Evolutionary conservation across 2,888 invertebrate species (phyloP), one percentile per base, ranked within the genome.

Genomic region (Epistrophella euchroma): DNA sequence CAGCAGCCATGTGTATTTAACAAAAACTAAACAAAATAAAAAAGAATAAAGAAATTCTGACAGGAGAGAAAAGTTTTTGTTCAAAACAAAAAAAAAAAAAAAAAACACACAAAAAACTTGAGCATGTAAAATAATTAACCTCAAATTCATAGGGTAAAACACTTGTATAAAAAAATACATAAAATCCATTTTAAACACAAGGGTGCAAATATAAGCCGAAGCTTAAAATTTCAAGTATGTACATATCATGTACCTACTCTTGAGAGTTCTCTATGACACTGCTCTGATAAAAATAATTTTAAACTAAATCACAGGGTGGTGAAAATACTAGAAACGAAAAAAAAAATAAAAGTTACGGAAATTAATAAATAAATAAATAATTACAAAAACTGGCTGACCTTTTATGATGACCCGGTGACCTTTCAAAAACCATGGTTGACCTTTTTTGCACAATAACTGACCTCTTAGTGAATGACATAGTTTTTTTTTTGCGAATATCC

Each of bases 71-170:
- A 47, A 64, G 64, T 45, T 45, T 47, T 25, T 66, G 19, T 47
- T 66, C 28, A 66, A 35, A 66, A 28, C 11, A 28, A 28, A 28
- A 17, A 17, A n/a, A n/a, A 62, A n/a, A 40, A 10, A 2, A 37
- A 17, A 28, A 28, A 11, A 7, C 5, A 17, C 4, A 25, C 4
- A 25, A 60, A 56, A 56, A 56, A 32, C 10, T 2, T 56, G 56
- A 58, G 19, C 17, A 58, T 25, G 40, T 60, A 62, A 62, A 62
- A 62, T 62, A 40, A 62, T 62, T 62, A 62, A 62, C 60, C 60
- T 40, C 58, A 22, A 2, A 37, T 37, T 17, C 13, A 15, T 22
- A 58, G 35, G 13, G 37, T 37, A 15, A 37, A 35, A 37, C 2
- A 37, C 22, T 37, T 37, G 22, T 22, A 58, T 35, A 35, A 0